Percentiles rank a stretch among this genome's conserved stretches.
Evolutionary conservation across 2,113 vertebrate genomes (phyloP).

Genomic region (Holacanthus passer): DNA sequence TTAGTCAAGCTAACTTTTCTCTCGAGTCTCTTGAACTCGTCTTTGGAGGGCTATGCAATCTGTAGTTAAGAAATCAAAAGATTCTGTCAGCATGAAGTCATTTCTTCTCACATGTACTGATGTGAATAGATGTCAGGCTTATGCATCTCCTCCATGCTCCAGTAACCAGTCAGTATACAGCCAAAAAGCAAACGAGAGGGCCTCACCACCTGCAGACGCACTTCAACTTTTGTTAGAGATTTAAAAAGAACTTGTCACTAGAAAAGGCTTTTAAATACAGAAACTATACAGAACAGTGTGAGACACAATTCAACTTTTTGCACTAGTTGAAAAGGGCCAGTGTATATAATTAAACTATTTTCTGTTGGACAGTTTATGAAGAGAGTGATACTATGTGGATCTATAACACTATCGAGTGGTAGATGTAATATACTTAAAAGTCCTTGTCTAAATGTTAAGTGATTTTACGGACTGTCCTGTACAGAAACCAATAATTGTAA

Average conservation of each 20-base stretch:
- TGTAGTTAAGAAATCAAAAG: slow-evolving; percentile 61
- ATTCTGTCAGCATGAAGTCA: slow-evolving; percentile 49
- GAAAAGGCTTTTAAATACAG: slow-evolving; percentile 47
- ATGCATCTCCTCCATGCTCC: slow-evolving; percentile 36
- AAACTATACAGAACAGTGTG: slow-evolving; percentile 30
- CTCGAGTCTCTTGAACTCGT: slow-evolving; percentile 29
- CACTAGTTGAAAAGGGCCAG: slow-evolving; percentile 47
- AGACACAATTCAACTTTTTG: slow-evolving; percentile 25
- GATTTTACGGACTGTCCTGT: slow-evolving; percentile 39
- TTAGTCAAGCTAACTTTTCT: slow-evolving; percentile 56
- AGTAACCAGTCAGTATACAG: slow-evolving; percentile 38
- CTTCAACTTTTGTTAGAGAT: slow-evolving; percentile 64
- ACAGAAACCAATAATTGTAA: slow-evolving; percentile 51
- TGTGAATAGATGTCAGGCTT: slow-evolving; percentile 59
- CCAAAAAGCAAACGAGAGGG: slow-evolving; percentile 52
- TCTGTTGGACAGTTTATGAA: slow-evolving; percentile 36
- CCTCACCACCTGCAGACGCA: slow-evolving; percentile 78
- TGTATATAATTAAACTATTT: slow-evolving; percentile 64
- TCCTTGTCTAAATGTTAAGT: slow-evolving; percentile 24
- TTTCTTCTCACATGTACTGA: slow-evolving; percentile 42
- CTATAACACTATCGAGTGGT: slow-evolving; percentile 30
- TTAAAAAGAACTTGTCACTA: slow-evolving; percentile 36
- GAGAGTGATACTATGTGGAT: slow-evolving; percentile 39
- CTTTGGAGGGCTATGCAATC: slow-evolving; percentile 47
- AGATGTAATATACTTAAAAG: slow-evolving; percentile 33